Percentiles rank a stretch among this genome's conserved stretches.
Evolutionary conservation across 2,888 invertebrate species (phyloP).

Genomic region (Diploptera punctata): DNA sequence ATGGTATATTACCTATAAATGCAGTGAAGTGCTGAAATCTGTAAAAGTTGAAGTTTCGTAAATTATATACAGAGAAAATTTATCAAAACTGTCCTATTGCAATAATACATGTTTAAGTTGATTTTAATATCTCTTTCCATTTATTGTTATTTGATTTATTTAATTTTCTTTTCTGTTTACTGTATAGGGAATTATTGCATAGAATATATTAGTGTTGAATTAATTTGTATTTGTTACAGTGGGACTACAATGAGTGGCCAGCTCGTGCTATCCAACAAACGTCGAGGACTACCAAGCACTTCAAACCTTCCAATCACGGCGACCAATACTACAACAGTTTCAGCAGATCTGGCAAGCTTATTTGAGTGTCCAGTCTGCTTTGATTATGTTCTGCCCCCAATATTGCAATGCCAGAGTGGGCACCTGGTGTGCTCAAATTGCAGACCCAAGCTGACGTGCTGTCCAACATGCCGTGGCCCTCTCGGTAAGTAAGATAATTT

Average conservation of each 20-base stretch:
- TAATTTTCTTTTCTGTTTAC: too few species aligned
- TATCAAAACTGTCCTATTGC: too few species aligned
- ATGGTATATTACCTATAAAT: too few species aligned
- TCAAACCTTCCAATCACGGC: constrained; percentile 58
- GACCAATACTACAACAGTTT: constrained; percentile 70
- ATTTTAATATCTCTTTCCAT: too few species aligned
- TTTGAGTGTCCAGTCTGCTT: constrained; percentile 99
- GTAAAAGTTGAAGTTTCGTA: too few species aligned
- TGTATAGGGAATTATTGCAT: too few species aligned
- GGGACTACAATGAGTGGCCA: constrained; percentile 31
- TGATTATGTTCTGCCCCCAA: constrained; percentile 98
- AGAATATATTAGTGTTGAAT: too few species aligned
- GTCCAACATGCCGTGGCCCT: constrained; percentile 98
- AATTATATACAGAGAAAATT: too few species aligned
- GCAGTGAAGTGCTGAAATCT: too few species aligned
- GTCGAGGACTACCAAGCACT: constrained; percentile 35
- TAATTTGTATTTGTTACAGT: neutral
- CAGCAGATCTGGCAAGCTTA: constrained; percentile 87
- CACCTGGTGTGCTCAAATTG: constrained; percentile 98
- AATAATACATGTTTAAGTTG: too few species aligned
- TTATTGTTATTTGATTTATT: too few species aligned
- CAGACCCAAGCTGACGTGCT: constrained; percentile 94
- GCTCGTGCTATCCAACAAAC: constrained; percentile 34
- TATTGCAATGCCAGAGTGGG: constrained; percentile 98
- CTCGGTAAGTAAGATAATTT: constrained; percentile 72